phyloP scores from a whole-genome alignment of 2,797 vertebrate species.

The Sparidentex hasta region DNA sequence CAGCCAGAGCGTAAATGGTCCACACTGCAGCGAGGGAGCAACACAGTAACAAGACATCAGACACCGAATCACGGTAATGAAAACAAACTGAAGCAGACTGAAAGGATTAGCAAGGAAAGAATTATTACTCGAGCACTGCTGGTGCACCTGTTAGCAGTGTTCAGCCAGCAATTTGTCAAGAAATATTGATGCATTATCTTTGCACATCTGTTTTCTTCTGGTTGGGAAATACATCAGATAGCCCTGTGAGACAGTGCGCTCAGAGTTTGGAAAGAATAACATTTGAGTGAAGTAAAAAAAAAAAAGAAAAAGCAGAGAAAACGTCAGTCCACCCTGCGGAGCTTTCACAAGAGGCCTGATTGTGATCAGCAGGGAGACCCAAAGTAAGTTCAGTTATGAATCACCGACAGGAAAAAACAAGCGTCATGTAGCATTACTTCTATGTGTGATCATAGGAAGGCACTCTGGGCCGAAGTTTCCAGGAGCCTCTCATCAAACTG shows the following conservation, averaged over 20 bases:
- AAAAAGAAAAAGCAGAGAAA: constrained; percentile 21
- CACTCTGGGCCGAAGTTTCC: constrained; percentile 28
- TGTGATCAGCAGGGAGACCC: constrained; percentile 54
- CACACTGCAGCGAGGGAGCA: constrained; percentile 87
- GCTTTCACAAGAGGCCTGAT: constrained; percentile 48
- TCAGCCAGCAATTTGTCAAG: constrained; percentile 60
- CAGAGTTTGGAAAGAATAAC: constrained; percentile 36
- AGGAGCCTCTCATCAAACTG: constrained; percentile 31
- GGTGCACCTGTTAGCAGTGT: constrained; percentile 59
- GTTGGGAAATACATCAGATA: constrained; percentile 39
- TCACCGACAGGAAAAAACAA: constrained; percentile 47
- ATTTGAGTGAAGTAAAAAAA: constrained; percentile 33
- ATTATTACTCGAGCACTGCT: constrained; percentile 27
- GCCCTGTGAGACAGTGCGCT: constrained; percentile 43
- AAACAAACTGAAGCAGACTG: constrained; percentile 50
- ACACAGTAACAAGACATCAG: constrained; percentile 49
- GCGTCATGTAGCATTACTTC: constrained; percentile 32
- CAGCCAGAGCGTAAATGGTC: constrained; percentile 95
- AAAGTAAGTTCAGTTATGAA: constrained; percentile 44
- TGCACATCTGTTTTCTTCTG: constrained; percentile 65
- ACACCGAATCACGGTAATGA: constrained; percentile 3
- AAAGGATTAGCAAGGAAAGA: constrained; percentile 46
- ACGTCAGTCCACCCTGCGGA: constrained; percentile 23
- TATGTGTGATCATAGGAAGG: constrained; percentile 21
- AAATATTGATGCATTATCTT: constrained; percentile 51